Base-by-base conservation (phyloP, 2,113 vertebrate genomes). In the Gambusia affinis region DNA sequence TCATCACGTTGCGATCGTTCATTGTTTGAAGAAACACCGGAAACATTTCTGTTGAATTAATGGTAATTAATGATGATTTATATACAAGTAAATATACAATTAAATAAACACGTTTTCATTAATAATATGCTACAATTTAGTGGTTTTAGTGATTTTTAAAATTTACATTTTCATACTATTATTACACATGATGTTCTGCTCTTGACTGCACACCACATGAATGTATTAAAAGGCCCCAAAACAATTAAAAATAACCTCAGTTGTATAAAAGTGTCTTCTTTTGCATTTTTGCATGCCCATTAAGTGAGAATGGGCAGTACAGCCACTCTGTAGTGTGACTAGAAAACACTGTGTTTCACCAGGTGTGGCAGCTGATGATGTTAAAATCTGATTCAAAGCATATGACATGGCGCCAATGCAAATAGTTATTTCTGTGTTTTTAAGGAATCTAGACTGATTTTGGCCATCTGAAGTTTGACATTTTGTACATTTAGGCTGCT, bases 1-100 rank as follows among this genome's bases (percentile, higher is more conserved):
- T 85, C 67, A 69, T 33, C 60, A 72, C 35, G 27, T 33, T 8
- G 39, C 80, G 37, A 17, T 61, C 14, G 30, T 31, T 12, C 17
- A 15, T 19, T 12, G 54, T 28, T 60, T 27, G 6, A 42, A 69
- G 70, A 69, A 44, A 64, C 4, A 33, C 35, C 5, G n/a, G 65
- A 15, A 63, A 30, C 15, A 31, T 31, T 19, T 57, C 51, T n/a
- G 19, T 8, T 57, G 51, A 57, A 57, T 57, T 19, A 54, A 24
- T 54, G 47, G 19, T 8, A n/a, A 47, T 47, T 17, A n/a, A 57
- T 24, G 8, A 24, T 19, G 19, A 22, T 54, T 24, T 24, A 47
- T 19, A 17, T 5, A 47, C 1, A 19, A 7, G 44, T 2, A 47
- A 17, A 47, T 47, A 47, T 3, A 24, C 24, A 24, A 24, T 57